These are phyloP conservation scores for Dasypus novemcinctus DNA, from an alignment of 2,113 vertebrate species.

Conservation along the genomic window DNA sequence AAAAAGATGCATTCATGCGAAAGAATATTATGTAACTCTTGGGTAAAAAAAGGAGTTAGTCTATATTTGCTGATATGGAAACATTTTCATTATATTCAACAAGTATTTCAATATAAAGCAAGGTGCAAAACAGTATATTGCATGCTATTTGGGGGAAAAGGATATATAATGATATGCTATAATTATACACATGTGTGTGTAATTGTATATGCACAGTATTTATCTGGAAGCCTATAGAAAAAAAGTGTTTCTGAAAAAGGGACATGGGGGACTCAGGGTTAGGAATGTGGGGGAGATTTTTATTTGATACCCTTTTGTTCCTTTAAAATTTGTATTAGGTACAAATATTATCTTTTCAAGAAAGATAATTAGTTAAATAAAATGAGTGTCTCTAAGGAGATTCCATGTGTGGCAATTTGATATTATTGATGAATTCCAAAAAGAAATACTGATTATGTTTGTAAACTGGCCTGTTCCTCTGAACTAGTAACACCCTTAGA, in stretches of 20 bases:
- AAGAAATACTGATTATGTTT: too few species aligned
- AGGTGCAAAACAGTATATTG: background rate
- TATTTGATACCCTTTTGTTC: constrained; percentile 7
- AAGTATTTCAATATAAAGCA: background rate
- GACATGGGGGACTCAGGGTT: background rate
- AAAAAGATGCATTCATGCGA: background rate
- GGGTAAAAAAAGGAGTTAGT: background rate
- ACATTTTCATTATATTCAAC: background rate
- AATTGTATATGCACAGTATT: constrained; percentile 4
- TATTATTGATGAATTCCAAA: too few species aligned
- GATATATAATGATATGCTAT: background rate
- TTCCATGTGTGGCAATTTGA: too few species aligned
- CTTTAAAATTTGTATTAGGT: constrained; percentile 15
- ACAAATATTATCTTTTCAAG: constrained; percentile 28
- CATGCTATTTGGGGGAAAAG: background rate
- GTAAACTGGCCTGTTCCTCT: too few species aligned
- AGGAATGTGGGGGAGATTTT: background rate
- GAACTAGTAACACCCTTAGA: too few species aligned
- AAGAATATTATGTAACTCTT: background rate
- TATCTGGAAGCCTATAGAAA: background rate
- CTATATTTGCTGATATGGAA: background rate
- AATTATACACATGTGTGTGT: background rate
- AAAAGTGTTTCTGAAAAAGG: background rate
- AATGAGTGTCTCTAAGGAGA: background rate
- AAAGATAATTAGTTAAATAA: background rate